These are phyloP conservation scores for Tigriopus californicus DNA, from an alignment of 2,888 invertebrate genomes.

Conservation along the genomic window DNA sequence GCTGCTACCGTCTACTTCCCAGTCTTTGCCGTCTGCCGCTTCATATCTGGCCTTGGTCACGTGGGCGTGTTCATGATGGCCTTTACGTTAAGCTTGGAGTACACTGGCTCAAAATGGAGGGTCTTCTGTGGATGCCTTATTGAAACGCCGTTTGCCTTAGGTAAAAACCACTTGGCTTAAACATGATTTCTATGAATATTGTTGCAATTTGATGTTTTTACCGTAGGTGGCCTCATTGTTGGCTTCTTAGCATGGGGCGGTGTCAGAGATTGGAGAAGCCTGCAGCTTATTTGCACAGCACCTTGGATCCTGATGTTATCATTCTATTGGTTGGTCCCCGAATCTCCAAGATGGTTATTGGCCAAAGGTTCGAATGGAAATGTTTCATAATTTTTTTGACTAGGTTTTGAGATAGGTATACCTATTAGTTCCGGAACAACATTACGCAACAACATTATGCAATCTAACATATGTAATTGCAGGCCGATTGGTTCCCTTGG, in stretches of 20 bases:
- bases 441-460: too few species aligned
- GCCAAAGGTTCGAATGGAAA: background rate
- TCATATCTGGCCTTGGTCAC: background rate
- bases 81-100: background rate
- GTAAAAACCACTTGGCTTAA: background rate
- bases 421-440: too few species aligned
- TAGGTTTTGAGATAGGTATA: background rate
- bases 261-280: background rate
- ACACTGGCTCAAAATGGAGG: background rate
- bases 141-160: background rate
- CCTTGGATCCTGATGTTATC: background rate
- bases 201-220: background rate
- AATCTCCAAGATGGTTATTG: background rate
- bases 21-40: background rate
- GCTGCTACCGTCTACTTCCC: background rate
- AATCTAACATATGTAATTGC: too few species aligned
- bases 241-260: background rate
- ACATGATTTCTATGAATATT: background rate
- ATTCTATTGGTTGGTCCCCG: background rate
- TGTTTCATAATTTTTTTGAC: background rate
- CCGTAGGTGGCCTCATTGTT: background rate
- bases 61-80: background rate
- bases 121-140: background rate
- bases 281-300: background rate
- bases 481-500: background rate